Base-by-base conservation (phyloP, 2,113 vertebrate species). In the Scomber colias region DNA sequence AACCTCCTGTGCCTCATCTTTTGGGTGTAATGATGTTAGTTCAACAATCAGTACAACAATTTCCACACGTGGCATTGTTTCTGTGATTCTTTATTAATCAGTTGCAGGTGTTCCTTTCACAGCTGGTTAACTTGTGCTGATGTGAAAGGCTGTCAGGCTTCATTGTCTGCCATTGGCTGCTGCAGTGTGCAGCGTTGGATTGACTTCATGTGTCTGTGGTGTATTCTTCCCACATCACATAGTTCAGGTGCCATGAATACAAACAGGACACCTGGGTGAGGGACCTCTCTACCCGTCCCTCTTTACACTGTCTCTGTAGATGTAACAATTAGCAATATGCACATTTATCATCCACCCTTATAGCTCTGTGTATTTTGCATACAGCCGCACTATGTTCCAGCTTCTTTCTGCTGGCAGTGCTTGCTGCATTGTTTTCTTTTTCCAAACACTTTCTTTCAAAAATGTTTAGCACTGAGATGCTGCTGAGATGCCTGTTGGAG, bases 81-180 rank as follows among this genome's bases (percentile, higher is more conserved):
- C 79, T 71, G 81, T 71, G 72, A 87, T 82, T 78, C 79, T 87
- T 79, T 84, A 91, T 91, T 91, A 91, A 87, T 83, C 77, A 79
- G 79, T 54, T 71, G 90, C 89, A 93, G 89, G 88, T 91, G 89
- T 89, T 90, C 72, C 81, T 82, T 90, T 93, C 85, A 93, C 87
- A 87, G 85, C 77, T 91, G 83, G 89, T 92, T 93, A 89, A 72
- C 77, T 75, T 15, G 1, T 46, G 71, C 71, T 81, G 88, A 89
- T 83, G 84, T 84, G 74, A 84, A 81, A 85, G 31, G 57, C 87
- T 83, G 82, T 87, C 86, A 71, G 3, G 90, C 81, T 53, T 70
- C 78, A 60, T 80, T 75, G 81, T 78, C 76, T 86, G 71, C 80
- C 27, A 65, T 40, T 67, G 63, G 80, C 65, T 84, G 64, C 70